Evolutionary conservation across 2,797 vertebrate species (phyloP), one percentile per base, ranked within the genome.

Genomic region (Myripristis jacobus): DNA sequence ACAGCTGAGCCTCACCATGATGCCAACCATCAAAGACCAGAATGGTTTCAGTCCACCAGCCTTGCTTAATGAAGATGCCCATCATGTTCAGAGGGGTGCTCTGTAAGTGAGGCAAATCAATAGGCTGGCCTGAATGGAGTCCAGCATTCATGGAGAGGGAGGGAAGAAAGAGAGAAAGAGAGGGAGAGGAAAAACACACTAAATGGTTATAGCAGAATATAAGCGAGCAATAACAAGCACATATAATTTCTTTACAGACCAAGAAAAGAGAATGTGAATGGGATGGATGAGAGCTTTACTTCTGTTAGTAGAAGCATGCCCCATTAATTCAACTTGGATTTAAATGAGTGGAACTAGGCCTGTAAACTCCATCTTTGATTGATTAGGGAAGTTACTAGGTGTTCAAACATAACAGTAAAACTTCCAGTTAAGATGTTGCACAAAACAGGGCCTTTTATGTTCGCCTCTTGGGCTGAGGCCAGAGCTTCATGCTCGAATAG

Each of bases 311-410:
- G 77, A 88, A 68, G 73, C 66, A 75, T 73, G 77, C 25, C 72
- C 73, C 61, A 80, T 90, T 90, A 91, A 90, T 88, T 73, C 13
- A 21, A 43, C 75, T 81, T 79, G 70, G 75, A 77, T 85, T 87
- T 83, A 86, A 92, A 87, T 77, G 70, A 88, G 79, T 71, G 69
- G 72, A 87, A 91, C 73, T 73, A 72, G 68, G 74, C 70, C 21
- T 13, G 55, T 90, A 84, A 92, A 91, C 71, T 68, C 72, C 71
- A 79, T 81, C 77, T 89, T 88, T 89, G 87, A 91, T 91, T 87
- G 83, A 91, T 91, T 85, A 75, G 73, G 43, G 75, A 82, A 86
- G 82, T 87, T 63, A 58, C 55, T 73, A 79, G 82, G 79, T 81
- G 70, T 83, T 87, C 66, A 66, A 79, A 89, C 86, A 75, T 56